phyloP scores from a whole-genome alignment of 37 sponge, comb jelly and placozoan species.

The Eunapius fragilis region DNA sequence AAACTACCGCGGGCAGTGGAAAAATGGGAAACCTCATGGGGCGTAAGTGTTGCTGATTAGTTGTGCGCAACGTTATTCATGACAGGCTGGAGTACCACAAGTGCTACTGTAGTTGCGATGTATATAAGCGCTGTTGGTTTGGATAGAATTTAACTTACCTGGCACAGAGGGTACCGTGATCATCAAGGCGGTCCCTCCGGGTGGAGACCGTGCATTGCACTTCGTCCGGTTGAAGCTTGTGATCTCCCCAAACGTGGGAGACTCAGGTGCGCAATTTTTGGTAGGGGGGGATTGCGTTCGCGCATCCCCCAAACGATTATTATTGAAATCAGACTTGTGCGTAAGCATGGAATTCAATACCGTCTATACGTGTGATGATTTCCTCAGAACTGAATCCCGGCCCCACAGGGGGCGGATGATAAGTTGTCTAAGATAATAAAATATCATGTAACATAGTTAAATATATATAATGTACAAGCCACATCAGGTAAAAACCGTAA shows the following conservation, averaged over 20 bases:
- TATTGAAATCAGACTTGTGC: background rate
- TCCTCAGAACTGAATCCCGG: too few relatives aligned
- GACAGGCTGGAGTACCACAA: background rate
- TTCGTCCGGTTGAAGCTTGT: constrained; percentile 93
- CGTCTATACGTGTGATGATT: background rate
- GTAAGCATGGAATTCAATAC: background rate
- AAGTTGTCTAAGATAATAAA: too few relatives aligned
- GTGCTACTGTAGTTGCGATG: background rate
- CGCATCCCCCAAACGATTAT: constrained; percentile 77
- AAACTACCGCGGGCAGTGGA: constrained; percentile 70
- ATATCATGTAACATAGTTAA: too few relatives aligned
- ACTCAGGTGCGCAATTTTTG: constrained; percentile 98
- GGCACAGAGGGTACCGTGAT: constrained; percentile 94
- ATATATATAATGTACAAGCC: too few relatives aligned
- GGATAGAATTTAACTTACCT: constrained; percentile 86
- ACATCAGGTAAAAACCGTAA: too few relatives aligned
- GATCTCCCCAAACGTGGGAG: constrained; percentile 97
- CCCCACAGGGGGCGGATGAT: too few relatives aligned
- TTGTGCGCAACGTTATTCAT: background rate
- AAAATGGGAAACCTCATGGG: constrained; percentile 67
- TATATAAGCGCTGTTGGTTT: constrained; percentile 7
- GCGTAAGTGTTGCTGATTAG: constrained; percentile 46
- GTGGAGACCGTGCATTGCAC: constrained; percentile 97
- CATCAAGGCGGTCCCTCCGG: constrained; percentile 90
- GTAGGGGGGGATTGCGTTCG: constrained; percentile 97